Conservation (phyloP, 2,113 vertebrate species). For the Eudyptes chrysolophus region DNA sequence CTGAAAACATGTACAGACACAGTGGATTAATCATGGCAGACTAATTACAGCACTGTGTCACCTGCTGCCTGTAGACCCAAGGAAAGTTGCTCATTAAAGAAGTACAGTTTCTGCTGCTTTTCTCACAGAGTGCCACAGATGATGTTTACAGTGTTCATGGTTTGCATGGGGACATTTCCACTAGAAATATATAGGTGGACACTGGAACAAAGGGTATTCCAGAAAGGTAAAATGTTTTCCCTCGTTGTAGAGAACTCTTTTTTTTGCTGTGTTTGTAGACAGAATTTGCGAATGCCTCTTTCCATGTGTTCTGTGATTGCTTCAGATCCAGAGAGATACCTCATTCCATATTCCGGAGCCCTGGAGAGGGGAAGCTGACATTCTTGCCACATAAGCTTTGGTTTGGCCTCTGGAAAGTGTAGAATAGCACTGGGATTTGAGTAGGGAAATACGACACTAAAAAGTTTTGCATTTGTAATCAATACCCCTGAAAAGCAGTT, state of each 20-base stretch:
- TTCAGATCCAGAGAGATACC: not conserved
- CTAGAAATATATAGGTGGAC: not conserved
- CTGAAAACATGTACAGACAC: conserved; percentile 4
- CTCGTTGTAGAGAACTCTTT: not conserved
- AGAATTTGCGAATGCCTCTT: not conserved
- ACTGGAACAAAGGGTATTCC: not conserved
- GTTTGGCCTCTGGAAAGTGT: not conserved
- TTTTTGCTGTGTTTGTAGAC: not conserved
- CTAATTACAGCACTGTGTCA: not conserved
- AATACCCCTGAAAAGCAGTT: not conserved
- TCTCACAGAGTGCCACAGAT: not conserved
- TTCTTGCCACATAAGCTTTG: not conserved
- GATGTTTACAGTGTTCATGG: not conserved
- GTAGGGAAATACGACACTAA: not conserved
- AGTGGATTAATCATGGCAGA: conserved; percentile 28
- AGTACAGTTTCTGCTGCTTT: not conserved
- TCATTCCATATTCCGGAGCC: not conserved
- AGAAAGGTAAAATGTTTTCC: not conserved
- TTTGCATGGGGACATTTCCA: not conserved
- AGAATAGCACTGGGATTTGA: not conserved
- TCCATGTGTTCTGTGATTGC: not conserved
- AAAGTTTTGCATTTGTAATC: not conserved
- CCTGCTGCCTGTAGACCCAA: conserved; percentile 6
- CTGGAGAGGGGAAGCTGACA: not conserved
- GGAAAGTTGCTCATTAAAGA: conserved; percentile 13